phyloP scores from a whole-genome alignment of 1,140 invertebrate species.

The Oppia nitens region DNA sequence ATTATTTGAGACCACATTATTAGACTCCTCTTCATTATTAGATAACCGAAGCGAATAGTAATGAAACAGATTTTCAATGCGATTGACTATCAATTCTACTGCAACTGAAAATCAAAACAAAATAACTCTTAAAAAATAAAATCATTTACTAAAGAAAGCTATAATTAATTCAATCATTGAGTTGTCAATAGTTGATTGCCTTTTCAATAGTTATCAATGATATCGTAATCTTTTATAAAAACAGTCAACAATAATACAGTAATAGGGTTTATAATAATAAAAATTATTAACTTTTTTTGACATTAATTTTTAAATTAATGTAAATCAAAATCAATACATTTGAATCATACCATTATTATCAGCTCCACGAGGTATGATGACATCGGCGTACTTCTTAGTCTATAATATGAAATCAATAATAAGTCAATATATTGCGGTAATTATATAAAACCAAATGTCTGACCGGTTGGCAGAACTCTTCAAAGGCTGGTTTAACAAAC shows the following conservation, averaged over 20 bases:
- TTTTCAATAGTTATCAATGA: too few species aligned
- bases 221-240: too few species aligned
- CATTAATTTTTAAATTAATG: neutral
- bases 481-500: constrained; percentile 95
- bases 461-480: constrained; percentile 95
- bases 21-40: neutral
- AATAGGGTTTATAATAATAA: too few species aligned
- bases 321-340: constrained; percentile 24
- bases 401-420: constrained; percentile 33
- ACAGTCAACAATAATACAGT: too few species aligned
- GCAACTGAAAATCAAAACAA: constrained; percentile 20
- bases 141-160: too few species aligned
- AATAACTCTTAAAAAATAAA: too few species aligned
- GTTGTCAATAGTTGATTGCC: too few species aligned
- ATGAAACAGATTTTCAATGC: constrained; percentile 11
- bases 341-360: constrained; percentile 68
- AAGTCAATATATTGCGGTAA: too few species aligned
- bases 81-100: constrained; percentile 18
- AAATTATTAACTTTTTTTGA: too few species aligned
- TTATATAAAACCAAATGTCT: too few species aligned
- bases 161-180: too few species aligned
- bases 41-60: constrained; percentile 3
- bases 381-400: constrained; percentile 99
- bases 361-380: constrained; percentile 92
- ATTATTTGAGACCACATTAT: neutral